Conservation (phyloP, 2,113 vertebrate genomes). For the Aramus guarauna region DNA sequence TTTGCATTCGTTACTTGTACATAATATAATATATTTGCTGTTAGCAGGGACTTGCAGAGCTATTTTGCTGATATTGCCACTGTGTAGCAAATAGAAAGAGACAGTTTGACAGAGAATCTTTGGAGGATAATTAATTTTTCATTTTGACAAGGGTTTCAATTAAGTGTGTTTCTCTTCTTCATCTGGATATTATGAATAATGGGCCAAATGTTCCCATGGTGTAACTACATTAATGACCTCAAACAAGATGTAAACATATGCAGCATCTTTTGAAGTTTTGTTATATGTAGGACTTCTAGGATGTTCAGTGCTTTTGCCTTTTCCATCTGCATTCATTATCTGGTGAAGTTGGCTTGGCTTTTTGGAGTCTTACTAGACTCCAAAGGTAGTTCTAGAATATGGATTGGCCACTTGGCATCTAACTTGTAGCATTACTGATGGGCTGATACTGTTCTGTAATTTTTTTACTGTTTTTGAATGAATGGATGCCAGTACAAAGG, state of each 20-base stretch:
- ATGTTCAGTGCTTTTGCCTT: not conserved
- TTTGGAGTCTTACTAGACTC: not conserved
- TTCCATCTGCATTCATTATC: not conserved
- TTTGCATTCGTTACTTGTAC: not conserved
- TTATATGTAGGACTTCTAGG: not conserved
- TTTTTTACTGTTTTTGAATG: not conserved
- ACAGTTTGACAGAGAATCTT: constrained; percentile 66
- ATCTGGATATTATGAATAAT: constrained; percentile 20
- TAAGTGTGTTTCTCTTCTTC: constrained; percentile 47
- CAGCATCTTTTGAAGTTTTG: not conserved
- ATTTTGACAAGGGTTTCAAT: constrained; percentile 58
- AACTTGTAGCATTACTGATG: not conserved
- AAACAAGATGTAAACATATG: not conserved
- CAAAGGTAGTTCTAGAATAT: not conserved
- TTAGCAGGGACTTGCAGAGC: not conserved
- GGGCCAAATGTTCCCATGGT: not conserved
- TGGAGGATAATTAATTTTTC: constrained; percentile 51
- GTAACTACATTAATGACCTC: constrained; percentile 18
- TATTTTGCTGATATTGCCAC: constrained; percentile 11
- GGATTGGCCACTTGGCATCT: not conserved
- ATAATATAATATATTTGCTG: not conserved
- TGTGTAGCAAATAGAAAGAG: constrained; percentile 40
- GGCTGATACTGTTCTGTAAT: not conserved
- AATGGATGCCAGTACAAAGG: not conserved
- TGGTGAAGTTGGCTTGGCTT: not conserved